Evolutionary conservation across 2,113 vertebrate genomes (phyloP), one percentile per base, ranked within the genome.

Genomic region (Plecturocebus donacophilus): DNA sequence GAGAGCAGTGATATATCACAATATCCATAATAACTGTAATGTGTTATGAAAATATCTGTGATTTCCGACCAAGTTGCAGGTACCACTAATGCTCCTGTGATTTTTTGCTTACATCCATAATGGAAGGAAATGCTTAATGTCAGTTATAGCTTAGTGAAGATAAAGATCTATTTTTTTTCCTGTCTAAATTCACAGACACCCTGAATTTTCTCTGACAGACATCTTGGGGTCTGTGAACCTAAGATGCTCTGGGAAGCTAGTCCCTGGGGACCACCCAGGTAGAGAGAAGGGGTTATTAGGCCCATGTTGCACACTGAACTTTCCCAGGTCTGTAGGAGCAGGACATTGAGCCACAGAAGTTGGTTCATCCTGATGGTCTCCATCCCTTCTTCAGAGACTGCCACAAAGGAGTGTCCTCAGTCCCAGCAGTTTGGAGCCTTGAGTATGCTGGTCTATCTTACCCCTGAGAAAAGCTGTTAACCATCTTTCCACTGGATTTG

Each of bases 91-190:
- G 13, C 27, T 75, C 14, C 52, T 73, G 32, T 79, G 47, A 79
- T 61, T 91, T 92, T 32, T 87, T 80, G 32, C 32, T 52, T 77
- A 64, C 40, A n/a, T 91, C 40, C 40, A 3, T 81, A 52, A 70
- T 56, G 42, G 70, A 87, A 89, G 42, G 38, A 88, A 75, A 75
- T 87, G 45, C 64, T 54, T 87, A 56, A 52, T 89, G 91, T 95
- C 38, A 84, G 7, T 95, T 32, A 68, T 5, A 94, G 32, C 25
- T 58, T 86, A 77, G n/a, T 79, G 42, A 83, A 94, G 94, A 93
- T 83, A 66, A 89, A 79, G 58, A 16, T 87, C 27, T 42, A 61
- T 32, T 77, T 90, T 6, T 91, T 95, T 96, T 91, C 32, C 70
- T 85, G 4, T 40, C 35, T 70, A 45, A 73, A 20, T 61, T 95